A percentile compares a stretch with the other conserved stretches of the same genome.
Conservation (phyloP, 1,140 invertebrate species). For the Solenopsis fugax region DNA sequence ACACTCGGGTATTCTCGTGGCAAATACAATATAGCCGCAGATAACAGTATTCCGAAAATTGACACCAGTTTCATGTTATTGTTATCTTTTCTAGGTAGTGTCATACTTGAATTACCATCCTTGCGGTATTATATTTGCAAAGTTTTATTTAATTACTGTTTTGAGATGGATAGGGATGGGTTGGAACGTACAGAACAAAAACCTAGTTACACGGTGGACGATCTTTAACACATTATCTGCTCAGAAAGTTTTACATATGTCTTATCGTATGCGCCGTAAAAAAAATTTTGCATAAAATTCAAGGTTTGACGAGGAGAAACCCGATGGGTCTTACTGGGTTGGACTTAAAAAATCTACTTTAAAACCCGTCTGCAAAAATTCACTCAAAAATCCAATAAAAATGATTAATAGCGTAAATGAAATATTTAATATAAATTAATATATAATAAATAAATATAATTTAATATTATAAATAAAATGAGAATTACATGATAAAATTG, state of each 20-base stretch:
- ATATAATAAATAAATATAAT: too few species aligned
- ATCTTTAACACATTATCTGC: neutral
- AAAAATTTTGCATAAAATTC: too few species aligned
- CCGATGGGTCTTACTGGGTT: too few species aligned
- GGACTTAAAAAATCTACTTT: too few species aligned
- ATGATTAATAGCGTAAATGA: too few species aligned
- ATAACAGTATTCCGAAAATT: conserved; percentile 21
- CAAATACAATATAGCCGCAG: neutral
- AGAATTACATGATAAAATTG: too few species aligned
- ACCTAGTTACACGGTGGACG: neutral
- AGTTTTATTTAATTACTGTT: neutral
- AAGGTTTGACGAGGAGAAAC: too few species aligned
- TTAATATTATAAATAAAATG: too few species aligned
- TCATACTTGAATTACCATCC: neutral
- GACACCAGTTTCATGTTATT: neutral
- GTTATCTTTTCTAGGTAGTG: neutral
- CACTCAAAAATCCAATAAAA: too few species aligned
- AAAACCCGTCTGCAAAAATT: too few species aligned
- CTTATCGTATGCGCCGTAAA: neutral
- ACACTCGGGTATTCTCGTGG: conserved; percentile 3
- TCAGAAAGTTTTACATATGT: neutral
- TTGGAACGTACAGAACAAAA: neutral
- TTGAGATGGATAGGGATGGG: neutral
- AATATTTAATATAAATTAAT: too few species aligned
- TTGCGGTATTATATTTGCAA: neutral